A percentile compares a stretch with the other conserved stretches of the same genome.
phyloP scores from a whole-genome alignment of 2,113 vertebrate species.

The Corythornis cristatus region DNA sequence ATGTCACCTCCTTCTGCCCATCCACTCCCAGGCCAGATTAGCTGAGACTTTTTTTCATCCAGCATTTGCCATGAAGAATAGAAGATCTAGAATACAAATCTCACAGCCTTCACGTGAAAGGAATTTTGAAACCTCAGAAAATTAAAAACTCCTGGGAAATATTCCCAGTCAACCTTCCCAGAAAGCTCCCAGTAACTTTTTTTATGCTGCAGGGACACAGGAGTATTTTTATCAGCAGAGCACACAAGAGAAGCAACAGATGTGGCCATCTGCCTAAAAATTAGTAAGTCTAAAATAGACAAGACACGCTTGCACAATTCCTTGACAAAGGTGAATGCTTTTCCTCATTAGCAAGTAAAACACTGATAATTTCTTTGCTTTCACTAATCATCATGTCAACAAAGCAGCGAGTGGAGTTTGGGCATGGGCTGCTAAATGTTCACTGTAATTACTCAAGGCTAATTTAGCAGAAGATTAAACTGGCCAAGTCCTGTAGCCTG shows the following conservation, averaged over 20 bases:
- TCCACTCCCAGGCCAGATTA: background rate
- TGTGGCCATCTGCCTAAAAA: background rate
- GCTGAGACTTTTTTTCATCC: background rate
- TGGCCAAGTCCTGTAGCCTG: background rate
- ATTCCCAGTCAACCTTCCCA: background rate
- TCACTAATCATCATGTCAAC: background rate
- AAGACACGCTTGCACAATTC: background rate
- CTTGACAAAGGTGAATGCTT: background rate
- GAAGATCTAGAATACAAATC: background rate
- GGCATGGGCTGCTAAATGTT: background rate
- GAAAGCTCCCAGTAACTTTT: background rate
- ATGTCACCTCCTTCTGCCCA: background rate
- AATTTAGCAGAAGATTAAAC: constrained; percentile 29
- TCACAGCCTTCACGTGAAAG: rapidly evolving
- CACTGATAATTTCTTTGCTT: background rate
- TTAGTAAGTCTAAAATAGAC: background rate
- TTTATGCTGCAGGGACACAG: background rate
- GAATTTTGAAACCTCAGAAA: background rate
- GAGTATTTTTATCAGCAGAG: background rate
- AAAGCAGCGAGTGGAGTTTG: background rate
- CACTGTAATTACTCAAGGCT: background rate
- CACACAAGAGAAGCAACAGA: background rate
- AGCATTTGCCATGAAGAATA: background rate
- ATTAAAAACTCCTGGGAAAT: background rate
- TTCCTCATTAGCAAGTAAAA: constrained; percentile 11